Base-by-base conservation (phyloP, 2,888 invertebrate genomes). In the Cheilosia variabilis region DNA sequence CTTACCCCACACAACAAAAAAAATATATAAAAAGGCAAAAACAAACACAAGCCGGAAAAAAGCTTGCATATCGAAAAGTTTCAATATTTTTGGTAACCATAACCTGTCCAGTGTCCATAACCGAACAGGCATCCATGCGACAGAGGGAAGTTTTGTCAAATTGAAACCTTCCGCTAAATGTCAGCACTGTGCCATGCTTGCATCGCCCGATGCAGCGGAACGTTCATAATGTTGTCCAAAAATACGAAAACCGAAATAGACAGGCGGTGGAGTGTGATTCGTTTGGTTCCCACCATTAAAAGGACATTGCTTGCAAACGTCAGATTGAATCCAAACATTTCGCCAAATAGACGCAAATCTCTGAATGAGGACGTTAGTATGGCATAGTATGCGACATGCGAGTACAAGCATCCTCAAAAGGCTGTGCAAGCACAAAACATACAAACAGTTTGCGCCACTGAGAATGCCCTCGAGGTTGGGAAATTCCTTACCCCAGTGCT, bases 401-500 rank as follows among this genome's bases (percentile, higher is more conserved):
- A 13, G 19, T 6, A 52, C 43, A 2, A 72, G 31, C 53, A 62
- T 19, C 34, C 55, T 24, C 73, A 10, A 47, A 53, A 63, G 62
- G 52, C 41, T 62, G 27, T 53, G 13, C n/a, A 24, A 17, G 2
- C 5, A 50, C 58, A 37, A 22, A 15, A 45, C 47, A 57, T 27
- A 52, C 52, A 60, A 63, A 31, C 43, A 55, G 34, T 34, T 53
- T 63, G 22, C 62, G 41, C 50, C 37, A 22, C 22, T 19, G 60
- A 50, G 17, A 31, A 34, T n/a, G 27, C 37, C 80, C 65, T 17
- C 68, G 43, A 76, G 84, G 69, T 71, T 69, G 22, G 47, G 22
- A 84, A 69, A 84, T 84, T 84, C 80, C 22, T 80, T 75, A 65
- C 43, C 73, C 69, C 69, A 45, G 73, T 58, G 75, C 65, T 79